Evolutionary conservation across 92 coral and sea anemone genomes (phyloP), one percentile per base, ranked within the genome.

Genomic region (Porites lobata): DNA sequence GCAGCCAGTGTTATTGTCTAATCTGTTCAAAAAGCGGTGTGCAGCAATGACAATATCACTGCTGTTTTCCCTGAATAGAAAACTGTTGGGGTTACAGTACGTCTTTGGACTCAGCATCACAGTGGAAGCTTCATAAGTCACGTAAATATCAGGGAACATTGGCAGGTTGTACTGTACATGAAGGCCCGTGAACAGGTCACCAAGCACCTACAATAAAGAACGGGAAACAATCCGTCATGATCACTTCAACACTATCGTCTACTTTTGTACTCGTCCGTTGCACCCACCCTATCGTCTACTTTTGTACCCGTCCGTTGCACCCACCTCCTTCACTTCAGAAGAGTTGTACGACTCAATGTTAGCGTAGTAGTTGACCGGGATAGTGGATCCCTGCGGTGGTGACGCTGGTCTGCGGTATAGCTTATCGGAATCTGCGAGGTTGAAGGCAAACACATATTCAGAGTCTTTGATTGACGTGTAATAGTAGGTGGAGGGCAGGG

Each of bases 361-460:
- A 47, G 94, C 92, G 75, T 92, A 96, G 64, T 90, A 98, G 80
- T 82, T 95, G 51, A 75, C 83, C 1, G 94, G 95, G 58, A 90
- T 76, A 58, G 75, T 84, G 22, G 77, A 68, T 69, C 86, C 86
- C 51, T 75, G 84, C 47, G 90, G 86, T 13, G 98, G 98, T 71
- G 92, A 90, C 8, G 90, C 82, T 8, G 98, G 98, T 76, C 98
- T 83, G 80, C 98, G 87, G 86, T 94, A 98, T 32, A 88, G 87
- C 75, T 81, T 89, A 80, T 98, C 99, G 15, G 99, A 94, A 89
- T 98, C 99, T 19, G 95, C 98, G 59, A 98, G 87, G 89, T 94
- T 98, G 87, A 98, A 98, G 32, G 99, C 98, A 87, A 98, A 98
- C 24, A 96, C 95, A 77, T 98, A 98, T 53, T 92, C 96, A 21